Evolutionary conservation across 2,797 vertebrate species (phyloP), one percentile per base, ranked within the genome.

Genomic region (Spinus pinus): DNA sequence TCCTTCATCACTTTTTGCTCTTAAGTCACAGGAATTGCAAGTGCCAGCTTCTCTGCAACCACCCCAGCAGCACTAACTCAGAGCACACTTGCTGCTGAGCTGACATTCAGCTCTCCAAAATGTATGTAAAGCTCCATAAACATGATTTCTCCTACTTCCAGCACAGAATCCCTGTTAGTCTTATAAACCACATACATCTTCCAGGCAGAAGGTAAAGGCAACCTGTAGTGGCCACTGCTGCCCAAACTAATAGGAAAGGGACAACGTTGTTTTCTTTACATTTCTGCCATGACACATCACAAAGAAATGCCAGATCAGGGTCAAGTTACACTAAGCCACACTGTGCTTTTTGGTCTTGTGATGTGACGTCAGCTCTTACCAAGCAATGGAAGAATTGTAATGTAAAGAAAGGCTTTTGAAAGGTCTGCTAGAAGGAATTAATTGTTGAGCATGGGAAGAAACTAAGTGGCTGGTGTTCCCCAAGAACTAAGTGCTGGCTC

Each of bases 341-440:
- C 86, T 87, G 91, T 95, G 88, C 65, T 74, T 94, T 93, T 93
- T 92, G 56, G 93, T 94, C 95, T 95, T 95, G 86, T 96, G 93
- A 95, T 58, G 71, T 94, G 95, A 97, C 3, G 21, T 95, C 86
- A 96, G n/a, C 67, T 81, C 62, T 85, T 81, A 66, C 23, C 86
- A 75, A 88, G 95, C 84, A 92, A 92, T 94, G 90, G 82, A 92
- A 70, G 65, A 84, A 85, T 50, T 96, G 90, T 91, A 94, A 95
- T 90, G 74, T 93, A 96, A 96, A 95, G 91, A 96, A 96, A 96
- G 79, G 70, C 90, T 89, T 95, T 94, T 96, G 86, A 92, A 92
- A 94, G 53, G 8, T 75, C 83, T 73, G 42, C 74, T 93, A 90
- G 85, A 94, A 97, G 82, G 73, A 95, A 93, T 57, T 35, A 80